These are phyloP conservation scores for Cephus sareptanus DNA, from an alignment of 2,888 invertebrate genomes.

Conservation along the genomic window DNA sequence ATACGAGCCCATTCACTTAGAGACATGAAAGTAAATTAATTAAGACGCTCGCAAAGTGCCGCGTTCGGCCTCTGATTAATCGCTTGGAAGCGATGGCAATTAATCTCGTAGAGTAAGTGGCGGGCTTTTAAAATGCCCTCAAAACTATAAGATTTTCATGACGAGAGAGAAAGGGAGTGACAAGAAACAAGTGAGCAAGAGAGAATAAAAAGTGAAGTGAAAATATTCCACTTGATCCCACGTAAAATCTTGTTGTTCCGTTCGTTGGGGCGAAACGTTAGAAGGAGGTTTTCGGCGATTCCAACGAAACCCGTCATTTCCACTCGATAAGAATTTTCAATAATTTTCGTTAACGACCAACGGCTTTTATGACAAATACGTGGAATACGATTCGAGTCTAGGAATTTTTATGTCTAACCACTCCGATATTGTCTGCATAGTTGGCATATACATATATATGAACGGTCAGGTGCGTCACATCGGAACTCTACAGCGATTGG, in stretches of 20 bases:
- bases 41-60: slow-evolving; percentile 9
- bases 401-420: not conserved
- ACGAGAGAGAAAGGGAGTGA: too few species aligned
- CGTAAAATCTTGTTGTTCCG: not conserved
- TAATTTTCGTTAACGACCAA: not conserved
- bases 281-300: not conserved
- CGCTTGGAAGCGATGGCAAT: slow-evolving; percentile 1
- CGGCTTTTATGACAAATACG: not conserved
- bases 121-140: not conserved
- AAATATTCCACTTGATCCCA: not conserved
- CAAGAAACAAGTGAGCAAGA: not conserved
- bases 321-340: not conserved
- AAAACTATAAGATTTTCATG: not conserved
- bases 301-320: not conserved
- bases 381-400: not conserved
- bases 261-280: not conserved
- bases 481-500: not conserved
- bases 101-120: slow-evolving; percentile 4
- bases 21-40: slow-evolving; percentile 2
- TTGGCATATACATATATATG: not conserved
- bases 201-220: not conserved
- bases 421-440: not conserved
- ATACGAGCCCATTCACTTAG: not conserved
- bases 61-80: slow-evolving; percentile 12
- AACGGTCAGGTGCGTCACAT: not conserved